These are phyloP conservation scores for Bathynomus jamesi DNA, from an alignment of 1,140 invertebrate genomes.

Conservation along the genomic window DNA sequence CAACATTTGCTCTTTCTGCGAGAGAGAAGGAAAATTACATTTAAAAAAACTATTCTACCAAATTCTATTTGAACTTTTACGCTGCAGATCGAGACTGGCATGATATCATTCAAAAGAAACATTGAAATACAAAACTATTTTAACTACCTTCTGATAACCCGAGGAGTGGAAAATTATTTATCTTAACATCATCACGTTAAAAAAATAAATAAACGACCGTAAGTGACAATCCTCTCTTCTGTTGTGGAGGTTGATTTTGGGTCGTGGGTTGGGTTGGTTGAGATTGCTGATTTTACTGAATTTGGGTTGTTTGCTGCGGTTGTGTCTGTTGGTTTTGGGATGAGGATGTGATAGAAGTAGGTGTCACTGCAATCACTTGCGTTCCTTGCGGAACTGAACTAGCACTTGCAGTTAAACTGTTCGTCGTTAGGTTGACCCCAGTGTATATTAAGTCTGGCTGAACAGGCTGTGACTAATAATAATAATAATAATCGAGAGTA, in stretches of 20 bases:
- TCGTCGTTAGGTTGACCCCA: slow-evolving; percentile 5
- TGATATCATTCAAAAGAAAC: no score
- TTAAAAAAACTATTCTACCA: no score
- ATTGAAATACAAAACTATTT: slow-evolving; percentile 37
- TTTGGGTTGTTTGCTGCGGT: slow-evolving; percentile 17
- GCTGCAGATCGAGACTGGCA: no score
- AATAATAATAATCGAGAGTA: no score
- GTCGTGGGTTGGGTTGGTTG: slow-evolving; percentile 17
- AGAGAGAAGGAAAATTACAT: no score
- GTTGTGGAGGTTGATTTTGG: slow-evolving; percentile 37
- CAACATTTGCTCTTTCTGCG: slow-evolving; percentile 75
- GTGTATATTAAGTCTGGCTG: slow-evolving; percentile 18
- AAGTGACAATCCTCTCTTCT: slow-evolving; percentile 60
- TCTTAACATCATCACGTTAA: no score
- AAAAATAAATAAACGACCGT: slow-evolving; percentile 54
- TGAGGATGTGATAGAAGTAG: slow-evolving; percentile 21
- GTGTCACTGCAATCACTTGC: slow-evolving; percentile 13
- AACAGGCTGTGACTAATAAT: slow-evolving; percentile 16
- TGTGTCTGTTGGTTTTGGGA: slow-evolving; percentile 46
- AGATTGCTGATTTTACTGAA: slow-evolving; percentile 13
- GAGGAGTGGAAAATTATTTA: no score
- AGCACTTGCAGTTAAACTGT: slow-evolving; percentile 13
- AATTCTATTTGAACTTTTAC: no score
- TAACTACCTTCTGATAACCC: no score
- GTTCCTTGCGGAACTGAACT: slow-evolving; percentile 9